Percentiles rank a stretch among this genome's conserved stretches.
phyloP scores from a whole-genome alignment of 92 coral and sea anemone genomes.

The Blastomussa wellsi region DNA sequence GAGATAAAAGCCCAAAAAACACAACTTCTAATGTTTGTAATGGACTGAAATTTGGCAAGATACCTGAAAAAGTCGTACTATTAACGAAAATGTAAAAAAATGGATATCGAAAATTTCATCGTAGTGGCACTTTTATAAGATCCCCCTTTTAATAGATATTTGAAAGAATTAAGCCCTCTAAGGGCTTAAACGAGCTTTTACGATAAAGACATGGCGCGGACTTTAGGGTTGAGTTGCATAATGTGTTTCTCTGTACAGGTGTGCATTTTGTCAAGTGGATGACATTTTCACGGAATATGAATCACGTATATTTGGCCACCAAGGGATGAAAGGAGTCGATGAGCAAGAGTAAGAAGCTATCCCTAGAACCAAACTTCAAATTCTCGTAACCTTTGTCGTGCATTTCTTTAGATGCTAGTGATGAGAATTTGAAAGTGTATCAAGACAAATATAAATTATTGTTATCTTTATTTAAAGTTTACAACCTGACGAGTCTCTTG shows the following conservation, averaged over 20 bases:
- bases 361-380: too few relatives aligned
- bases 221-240: neutral
- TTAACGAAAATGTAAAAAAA: too few relatives aligned
- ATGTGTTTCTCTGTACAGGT: conserved; percentile 44
- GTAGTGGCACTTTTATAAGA: too few relatives aligned
- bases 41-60: too few relatives aligned
- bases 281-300: conserved; percentile 88
- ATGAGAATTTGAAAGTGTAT: neutral
- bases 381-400: neutral
- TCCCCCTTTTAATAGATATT: too few relatives aligned
- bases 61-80: too few relatives aligned
- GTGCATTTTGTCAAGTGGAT: conserved; percentile 84
- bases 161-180: too few relatives aligned
- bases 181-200: too few relatives aligned
- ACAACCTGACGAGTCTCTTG: conserved; percentile 45
- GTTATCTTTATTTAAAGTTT: conserved; percentile 19
- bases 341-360: conserved; percentile 60
- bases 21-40: too few relatives aligned
- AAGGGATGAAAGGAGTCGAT: conserved; percentile 81
- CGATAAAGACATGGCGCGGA: too few relatives aligned
- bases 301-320: conserved; percentile 93
- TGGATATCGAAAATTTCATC: too few relatives aligned
- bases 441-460: neutral
- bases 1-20: too few relatives aligned
- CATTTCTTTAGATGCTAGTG: neutral